Evolutionary conservation across 2,113 vertebrate genomes (phyloP).

Genomic region (Pan troglodytes): DNA sequence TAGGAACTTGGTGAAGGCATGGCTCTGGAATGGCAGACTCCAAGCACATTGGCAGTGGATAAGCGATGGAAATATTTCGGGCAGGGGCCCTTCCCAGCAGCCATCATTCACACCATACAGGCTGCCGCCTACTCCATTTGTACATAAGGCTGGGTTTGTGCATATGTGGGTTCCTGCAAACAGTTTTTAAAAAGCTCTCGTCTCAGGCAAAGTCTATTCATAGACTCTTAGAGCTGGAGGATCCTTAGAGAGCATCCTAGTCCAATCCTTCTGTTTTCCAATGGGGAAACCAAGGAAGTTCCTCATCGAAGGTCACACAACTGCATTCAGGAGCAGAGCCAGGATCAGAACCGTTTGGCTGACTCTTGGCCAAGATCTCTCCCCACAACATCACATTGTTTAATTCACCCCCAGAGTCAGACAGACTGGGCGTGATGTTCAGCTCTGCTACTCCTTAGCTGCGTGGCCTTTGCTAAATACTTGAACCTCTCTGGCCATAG

Average conservation of each 20-base stretch:
- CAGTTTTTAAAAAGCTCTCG: neutral
- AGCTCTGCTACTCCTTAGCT: neutral
- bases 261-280: neutral
- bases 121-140: constrained; percentile 38
- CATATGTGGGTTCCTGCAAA: constrained; percentile 15
- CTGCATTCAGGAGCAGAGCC: neutral
- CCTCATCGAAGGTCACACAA: neutral
- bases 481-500: neutral
- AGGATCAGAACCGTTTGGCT: neutral
- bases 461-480: neutral
- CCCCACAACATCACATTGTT: accelerated
- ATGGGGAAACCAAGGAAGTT: neutral
- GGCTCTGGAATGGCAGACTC: neutral
- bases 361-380: neutral
- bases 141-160: neutral
- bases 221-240: neutral
- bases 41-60: neutral
- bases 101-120: neutral
- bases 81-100: constrained; percentile 36
- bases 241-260: neutral
- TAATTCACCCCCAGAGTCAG: too few species aligned
- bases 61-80: neutral
- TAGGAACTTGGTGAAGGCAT: neutral
- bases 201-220: constrained; percentile 27
- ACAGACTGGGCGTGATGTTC: accelerated